Evolutionary conservation across 2,797 vertebrate species (phyloP), one percentile per base, ranked within the genome.

Genomic region (Sparidentex hasta): DNA sequence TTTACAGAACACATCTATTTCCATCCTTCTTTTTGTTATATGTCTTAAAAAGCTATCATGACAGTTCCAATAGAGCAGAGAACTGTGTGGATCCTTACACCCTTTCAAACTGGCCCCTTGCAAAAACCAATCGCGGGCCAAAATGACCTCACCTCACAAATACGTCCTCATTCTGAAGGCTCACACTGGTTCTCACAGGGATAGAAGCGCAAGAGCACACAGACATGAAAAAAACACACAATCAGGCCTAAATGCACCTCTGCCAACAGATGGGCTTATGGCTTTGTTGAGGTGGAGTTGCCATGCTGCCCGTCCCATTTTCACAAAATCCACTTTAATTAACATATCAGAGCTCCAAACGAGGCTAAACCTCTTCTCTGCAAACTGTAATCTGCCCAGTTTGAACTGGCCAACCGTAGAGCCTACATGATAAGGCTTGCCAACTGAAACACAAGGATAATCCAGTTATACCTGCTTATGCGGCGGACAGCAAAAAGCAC

Each of bases 321-420:
- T 90, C 71, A 57, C 59, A 87, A 92, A 94, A 95, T 93, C 93
- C 91, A 90, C 89, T 93, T 94, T 95, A 95, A 95, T 95, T 94
- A 95, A 95, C 92, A 94, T 94, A 94, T 95, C 92, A 92, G 89
- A 88, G 92, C 88, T 91, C 79, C 89, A 92, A 95, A 92, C 74
- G 63, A 90, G 89, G 93, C 91, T 93, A 93, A 94, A 94, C 72
- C 93, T 82, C 68, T 69, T 76, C 87, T 87, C 82, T 93, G 89
- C 87, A 83, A 89, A 88, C 87, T 89, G 83, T 93, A 91, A 92
- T 90, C 90, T 90, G 87, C 84, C 90, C 91, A 88, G 90, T 94
- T 91, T 90, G 81, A 93, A 93, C 82, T 90, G 89, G 87, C 88
- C 92, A 80, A 87, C 90, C 88, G 61, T 79, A 65, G 80, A 91